A percentile compares a stretch with the other conserved stretches of the same genome.
Evolutionary conservation across 2,888 invertebrate species (phyloP).

Genomic region (Ferdinandea cuprea): DNA sequence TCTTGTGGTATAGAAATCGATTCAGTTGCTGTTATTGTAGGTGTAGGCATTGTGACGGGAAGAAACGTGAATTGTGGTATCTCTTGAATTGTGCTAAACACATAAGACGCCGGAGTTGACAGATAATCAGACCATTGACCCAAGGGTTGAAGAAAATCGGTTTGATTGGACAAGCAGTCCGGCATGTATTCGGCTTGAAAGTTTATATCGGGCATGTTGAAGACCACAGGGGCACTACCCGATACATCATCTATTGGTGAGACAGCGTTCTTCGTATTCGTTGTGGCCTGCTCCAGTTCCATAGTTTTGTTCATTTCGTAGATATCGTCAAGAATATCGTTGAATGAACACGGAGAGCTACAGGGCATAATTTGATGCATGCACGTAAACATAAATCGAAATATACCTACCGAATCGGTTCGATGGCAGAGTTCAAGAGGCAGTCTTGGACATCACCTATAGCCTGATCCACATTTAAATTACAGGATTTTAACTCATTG

Average conservation of each 20-base stretch:
- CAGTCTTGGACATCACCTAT: conserved; percentile 54
- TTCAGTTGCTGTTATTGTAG: not conserved
- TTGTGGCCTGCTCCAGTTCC: conserved; percentile 31
- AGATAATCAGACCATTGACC: conserved; percentile 61
- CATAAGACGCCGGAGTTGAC: conserved; percentile 42
- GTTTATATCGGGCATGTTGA: conserved; percentile 59
- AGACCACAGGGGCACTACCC: conserved; percentile 21
- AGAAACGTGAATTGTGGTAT: conserved; percentile 48
- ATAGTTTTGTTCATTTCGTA: conserved; percentile 62
- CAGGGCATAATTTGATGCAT: conserved; percentile 8
- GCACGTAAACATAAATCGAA: not conserved
- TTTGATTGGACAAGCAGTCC: conserved; percentile 50
- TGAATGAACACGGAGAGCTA: conserved; percentile 49
- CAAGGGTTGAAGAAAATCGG: conserved; percentile 54
- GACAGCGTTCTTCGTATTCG: not conserved
- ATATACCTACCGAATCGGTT: conserved; percentile 42
- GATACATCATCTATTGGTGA: conserved; percentile 3
- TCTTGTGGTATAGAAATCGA: not conserved
- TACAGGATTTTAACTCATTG: conserved; percentile 16
- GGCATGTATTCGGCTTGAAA: conserved; percentile 39
- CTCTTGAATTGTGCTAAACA: conserved; percentile 46
- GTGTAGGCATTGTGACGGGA: not conserved
- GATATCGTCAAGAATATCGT: conserved; percentile 68
- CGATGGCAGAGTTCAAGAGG: conserved; percentile 43
- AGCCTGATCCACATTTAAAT: conserved; percentile 37